Evolutionary conservation across 2,113 vertebrate genomes (phyloP).

Genomic region (Brachypteracias leptosomus): DNA sequence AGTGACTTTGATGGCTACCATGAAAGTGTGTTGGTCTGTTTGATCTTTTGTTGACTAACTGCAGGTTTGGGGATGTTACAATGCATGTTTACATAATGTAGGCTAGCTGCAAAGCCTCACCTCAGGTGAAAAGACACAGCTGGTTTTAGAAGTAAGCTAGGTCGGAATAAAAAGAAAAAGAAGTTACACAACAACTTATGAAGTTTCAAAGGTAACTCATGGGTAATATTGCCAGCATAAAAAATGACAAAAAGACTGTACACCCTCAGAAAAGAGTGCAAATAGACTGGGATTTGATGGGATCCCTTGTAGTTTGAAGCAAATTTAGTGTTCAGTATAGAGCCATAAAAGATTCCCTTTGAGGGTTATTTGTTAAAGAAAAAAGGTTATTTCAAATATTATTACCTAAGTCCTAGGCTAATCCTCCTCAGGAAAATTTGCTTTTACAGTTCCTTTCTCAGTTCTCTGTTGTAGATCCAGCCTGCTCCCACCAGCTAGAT

Average conservation of each 20-base stretch:
- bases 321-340: background rate
- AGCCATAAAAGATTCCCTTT: background rate
- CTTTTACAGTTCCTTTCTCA: background rate
- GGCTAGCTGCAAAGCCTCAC: constrained; percentile 15
- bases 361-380: background rate
- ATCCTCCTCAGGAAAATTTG: background rate
- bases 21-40: constrained; percentile 22
- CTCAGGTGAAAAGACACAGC: constrained; percentile 5
- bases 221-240: background rate
- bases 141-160: constrained; percentile 14
- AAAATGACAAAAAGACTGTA: background rate
- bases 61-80: constrained; percentile 21
- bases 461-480: background rate
- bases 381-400: background rate
- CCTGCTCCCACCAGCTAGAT: background rate
- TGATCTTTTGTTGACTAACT: constrained; percentile 67
- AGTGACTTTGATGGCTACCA: constrained; percentile 57
- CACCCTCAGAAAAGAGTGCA: background rate
- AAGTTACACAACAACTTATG: background rate
- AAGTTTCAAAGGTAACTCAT: background rate
- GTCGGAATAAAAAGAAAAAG: background rate
- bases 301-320: background rate
- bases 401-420: background rate
- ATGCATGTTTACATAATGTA: constrained; percentile 32
- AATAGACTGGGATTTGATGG: background rate